Evolutionary conservation across 2,888 invertebrate genomes (phyloP).

Genomic region (Doris montereyensis): DNA sequence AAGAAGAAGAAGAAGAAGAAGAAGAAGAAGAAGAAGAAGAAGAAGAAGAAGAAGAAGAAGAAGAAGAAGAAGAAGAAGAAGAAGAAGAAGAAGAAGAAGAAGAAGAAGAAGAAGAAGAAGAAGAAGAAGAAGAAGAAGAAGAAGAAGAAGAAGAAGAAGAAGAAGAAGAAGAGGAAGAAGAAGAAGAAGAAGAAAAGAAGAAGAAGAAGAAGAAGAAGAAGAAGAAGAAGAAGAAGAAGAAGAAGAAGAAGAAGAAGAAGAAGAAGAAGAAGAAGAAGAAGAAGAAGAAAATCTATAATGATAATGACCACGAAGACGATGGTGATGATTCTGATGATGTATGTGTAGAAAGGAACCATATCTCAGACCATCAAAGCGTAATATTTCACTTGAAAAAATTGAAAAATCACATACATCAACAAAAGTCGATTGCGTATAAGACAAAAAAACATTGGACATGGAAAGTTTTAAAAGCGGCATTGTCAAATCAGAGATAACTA

Average conservation of each 20-base stretch:
- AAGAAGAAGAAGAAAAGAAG: neutral
- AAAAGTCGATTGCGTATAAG: too few relatives aligned
- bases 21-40: neutral
- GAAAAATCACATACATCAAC: too few relatives aligned
- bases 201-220: neutral
- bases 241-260: neutral
- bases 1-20: neutral
- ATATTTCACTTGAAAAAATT: too few relatives aligned
- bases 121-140: neutral
- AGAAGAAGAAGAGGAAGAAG: neutral
- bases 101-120: neutral
- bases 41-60: neutral
- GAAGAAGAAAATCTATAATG: neutral
- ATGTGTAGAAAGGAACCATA: too few relatives aligned
- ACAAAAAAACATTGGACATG: too few relatives aligned
- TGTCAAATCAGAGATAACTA: too few relatives aligned
- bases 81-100: neutral
- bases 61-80: neutral
- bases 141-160: neutral
- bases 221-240: neutral
- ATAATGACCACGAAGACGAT: neutral
- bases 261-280: neutral
- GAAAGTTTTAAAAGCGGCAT: too few relatives aligned
- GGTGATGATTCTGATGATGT: neutral
- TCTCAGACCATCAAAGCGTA: too few relatives aligned